These are phyloP conservation scores for Stenoptilia bipunctidactyla DNA, from an alignment of 2,888 invertebrate genomes.

Conservation along the genomic window DNA sequence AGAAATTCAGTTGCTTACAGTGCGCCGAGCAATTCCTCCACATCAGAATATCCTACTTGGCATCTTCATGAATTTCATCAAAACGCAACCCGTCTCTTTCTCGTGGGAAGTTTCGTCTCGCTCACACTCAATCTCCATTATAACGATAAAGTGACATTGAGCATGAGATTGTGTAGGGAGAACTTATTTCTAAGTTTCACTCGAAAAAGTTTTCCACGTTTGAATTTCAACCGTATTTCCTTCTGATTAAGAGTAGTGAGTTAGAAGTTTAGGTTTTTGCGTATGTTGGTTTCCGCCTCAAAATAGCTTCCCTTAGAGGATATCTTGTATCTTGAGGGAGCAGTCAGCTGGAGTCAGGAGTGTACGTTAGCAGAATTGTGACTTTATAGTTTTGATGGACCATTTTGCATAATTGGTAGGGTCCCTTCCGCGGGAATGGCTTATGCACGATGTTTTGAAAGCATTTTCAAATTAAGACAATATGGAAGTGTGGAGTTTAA, in stretches of 20 bases:
- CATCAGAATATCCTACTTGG: constrained; percentile 29
- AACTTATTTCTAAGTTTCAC: constrained; percentile 12
- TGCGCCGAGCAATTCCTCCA: constrained; percentile 6
- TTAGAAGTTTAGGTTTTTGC: no score
- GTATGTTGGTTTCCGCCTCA: constrained; percentile 23
- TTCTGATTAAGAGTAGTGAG: no score
- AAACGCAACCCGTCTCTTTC: constrained; percentile 21
- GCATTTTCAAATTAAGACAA: no score
- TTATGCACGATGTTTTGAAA: no score
- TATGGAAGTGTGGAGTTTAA: no score
- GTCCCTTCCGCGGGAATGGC: background rate
- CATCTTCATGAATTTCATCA: constrained; percentile 54
- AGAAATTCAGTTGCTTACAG: background rate
- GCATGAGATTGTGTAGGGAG: constrained; percentile 7
- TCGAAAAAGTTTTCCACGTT: background rate
- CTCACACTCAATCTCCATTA: constrained; percentile 23
- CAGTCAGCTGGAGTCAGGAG: constrained; percentile 25
- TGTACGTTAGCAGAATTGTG: background rate
- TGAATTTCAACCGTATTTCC: background rate
- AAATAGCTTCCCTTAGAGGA: constrained; percentile 45
- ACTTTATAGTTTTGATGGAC: background rate
- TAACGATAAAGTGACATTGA: constrained; percentile 1
- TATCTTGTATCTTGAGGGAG: constrained; percentile 33
- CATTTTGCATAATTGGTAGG: background rate
- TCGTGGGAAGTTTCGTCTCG: constrained; percentile 19